phyloP scores from a whole-genome alignment of 2,888 invertebrate species.

The Cheilosia impressa region DNA sequence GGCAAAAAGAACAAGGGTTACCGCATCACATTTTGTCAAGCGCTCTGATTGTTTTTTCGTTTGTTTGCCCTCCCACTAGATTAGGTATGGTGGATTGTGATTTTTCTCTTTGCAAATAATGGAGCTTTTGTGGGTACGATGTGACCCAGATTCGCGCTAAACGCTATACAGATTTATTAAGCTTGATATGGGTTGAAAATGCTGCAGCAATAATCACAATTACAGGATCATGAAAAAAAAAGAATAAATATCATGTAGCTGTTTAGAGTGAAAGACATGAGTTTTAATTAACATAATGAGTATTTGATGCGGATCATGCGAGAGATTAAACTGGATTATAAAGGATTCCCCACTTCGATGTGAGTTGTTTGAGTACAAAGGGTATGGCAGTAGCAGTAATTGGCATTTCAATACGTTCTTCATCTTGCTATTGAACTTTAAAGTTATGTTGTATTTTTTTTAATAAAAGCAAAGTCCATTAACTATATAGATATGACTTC shows the following conservation, averaged over 20 bases:
- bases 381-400: neutral
- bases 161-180: too few relatives aligned
- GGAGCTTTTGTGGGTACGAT: too few relatives aligned
- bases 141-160: conserved; percentile 4
- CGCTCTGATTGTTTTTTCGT: neutral
- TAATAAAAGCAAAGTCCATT: too few relatives aligned
- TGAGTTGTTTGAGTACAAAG: neutral
- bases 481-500: too few relatives aligned
- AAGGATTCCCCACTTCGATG: conserved; percentile 3
- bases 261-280: neutral
- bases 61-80: neutral
- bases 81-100: neutral
- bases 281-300: conserved; percentile 38
- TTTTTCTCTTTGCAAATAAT: neutral
- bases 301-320: conserved; percentile 11
- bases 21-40: too few relatives aligned
- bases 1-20: neutral
- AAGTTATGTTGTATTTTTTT: neutral
- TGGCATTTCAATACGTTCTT: neutral
- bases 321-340: conserved; percentile 9
- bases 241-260: neutral
- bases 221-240: conserved; percentile 21
- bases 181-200: neutral
- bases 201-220: conserved; percentile 5
- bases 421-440: neutral